Conservation (phyloP, 2,888 invertebrate species). For the Drosophila nr. perissopoda region DNA sequence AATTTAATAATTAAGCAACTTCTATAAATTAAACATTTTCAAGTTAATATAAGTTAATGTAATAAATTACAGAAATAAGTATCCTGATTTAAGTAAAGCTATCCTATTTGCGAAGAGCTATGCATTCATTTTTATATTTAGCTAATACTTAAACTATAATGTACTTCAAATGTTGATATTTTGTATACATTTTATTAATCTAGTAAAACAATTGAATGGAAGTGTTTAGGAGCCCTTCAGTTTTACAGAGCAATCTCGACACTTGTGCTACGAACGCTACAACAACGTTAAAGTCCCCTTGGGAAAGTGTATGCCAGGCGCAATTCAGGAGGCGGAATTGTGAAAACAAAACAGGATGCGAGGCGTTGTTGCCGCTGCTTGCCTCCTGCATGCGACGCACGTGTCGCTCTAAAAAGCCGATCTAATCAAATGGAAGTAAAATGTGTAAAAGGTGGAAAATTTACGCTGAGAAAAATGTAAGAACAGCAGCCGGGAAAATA, state of each 20-base stretch:
- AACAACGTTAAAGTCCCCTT: too few species aligned
- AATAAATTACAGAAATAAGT: not conserved
- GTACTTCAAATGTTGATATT: not conserved
- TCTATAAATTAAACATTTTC: not conserved
- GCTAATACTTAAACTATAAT: not conserved
- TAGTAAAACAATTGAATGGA: not conserved
- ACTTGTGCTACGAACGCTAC: not conserved
- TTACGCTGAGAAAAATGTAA: slow-evolving; percentile 63
- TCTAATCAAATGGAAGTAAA: slow-evolving; percentile 83
- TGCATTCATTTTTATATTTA: not conserved
- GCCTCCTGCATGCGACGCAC: slow-evolving; percentile 53
- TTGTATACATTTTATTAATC: not conserved
- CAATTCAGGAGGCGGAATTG: slow-evolving; percentile 39
- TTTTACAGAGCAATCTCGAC: not conserved
- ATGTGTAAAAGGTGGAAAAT: slow-evolving; percentile 83
- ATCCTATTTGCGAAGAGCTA: accelerated
- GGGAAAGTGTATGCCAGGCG: slow-evolving; percentile 39
- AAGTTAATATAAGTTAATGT: too few species aligned
- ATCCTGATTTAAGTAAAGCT: not conserved
- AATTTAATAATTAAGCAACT: not conserved
- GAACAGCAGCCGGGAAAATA: slow-evolving; percentile 55
- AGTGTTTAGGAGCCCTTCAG: not conserved
- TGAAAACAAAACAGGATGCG: slow-evolving; percentile 78
- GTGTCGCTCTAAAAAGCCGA: slow-evolving; percentile 77
- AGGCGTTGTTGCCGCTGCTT: slow-evolving; percentile 41